Evolutionary conservation across 1,140 invertebrate genomes (phyloP), one percentile per base, ranked within the genome.

Genomic region (Drosophila pachea): DNA sequence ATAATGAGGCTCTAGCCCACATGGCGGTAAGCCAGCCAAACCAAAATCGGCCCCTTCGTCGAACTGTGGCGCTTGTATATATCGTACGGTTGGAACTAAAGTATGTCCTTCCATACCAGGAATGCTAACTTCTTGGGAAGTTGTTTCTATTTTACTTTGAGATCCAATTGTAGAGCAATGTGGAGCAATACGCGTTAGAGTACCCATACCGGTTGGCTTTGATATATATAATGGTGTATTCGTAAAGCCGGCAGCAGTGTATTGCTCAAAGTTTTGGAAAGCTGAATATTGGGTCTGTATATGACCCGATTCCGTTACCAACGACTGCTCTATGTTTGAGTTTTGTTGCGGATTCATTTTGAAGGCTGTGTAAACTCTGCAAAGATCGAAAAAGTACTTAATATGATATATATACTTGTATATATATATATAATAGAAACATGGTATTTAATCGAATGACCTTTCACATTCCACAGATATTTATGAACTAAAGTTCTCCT

Each of bases 31-130:
- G 32, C 77, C 77, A 68, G 94, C 93, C 71, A 94, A 92, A 61
- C 93, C 91, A 89, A 94, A 95, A 84, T 94, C 93, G 70, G 92
- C 91, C 68, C 93, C 90, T 84, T 93, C 93, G 71, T 91, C 91
- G 59, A 91, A 91, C 11, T 91, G 90, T n/a, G 89, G 82, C 7
- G 89, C 78, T 63, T 88, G 86, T 53, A 88, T 73, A 40, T 88
- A 89, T 53, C 87, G 59, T 4, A 87, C 87, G 12, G 88, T 79
- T 22, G 91, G 77, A 32, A 91, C 90, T 54, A 92, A 82, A 14
- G 92, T 90, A 62, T 92, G 91, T 7, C 64, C 71, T 35, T 83
- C 84, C 43, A 74, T 77, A 12, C 92, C 92, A 38, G 93, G 92
- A 64, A 92, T 92, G 65, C 92, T 92, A 47, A 91, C 90, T 63